phyloP scores from a whole-genome alignment of 2,113 vertebrate genomes.

The Loxodonta africana region DNA sequence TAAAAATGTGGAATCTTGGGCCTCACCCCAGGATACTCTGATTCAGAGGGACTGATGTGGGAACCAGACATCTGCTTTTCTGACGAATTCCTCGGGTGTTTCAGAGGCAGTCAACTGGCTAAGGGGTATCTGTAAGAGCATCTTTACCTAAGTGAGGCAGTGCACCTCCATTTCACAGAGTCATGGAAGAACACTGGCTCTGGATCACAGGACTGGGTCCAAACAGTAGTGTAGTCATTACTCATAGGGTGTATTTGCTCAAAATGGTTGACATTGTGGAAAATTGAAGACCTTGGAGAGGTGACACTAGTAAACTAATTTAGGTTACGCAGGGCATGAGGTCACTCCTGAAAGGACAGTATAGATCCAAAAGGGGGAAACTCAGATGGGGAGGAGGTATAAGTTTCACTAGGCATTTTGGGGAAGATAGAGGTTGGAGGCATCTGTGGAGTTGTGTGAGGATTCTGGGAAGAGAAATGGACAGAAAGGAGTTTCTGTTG shows the following conservation, averaged over 20 bases:
- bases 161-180: fast-evolving
- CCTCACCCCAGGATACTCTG: background rate
- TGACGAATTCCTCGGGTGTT: background rate
- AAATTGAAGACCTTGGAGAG: background rate
- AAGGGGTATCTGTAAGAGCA: background rate
- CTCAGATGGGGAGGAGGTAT: background rate
- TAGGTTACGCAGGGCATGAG: background rate
- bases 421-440: background rate
- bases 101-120: background rate
- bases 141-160: background rate
- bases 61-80: background rate
- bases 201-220: background rate
- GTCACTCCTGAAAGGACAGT: background rate
- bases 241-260: background rate
- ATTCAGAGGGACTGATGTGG: background rate
- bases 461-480: background rate
- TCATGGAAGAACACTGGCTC: background rate
- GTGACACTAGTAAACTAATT: background rate
- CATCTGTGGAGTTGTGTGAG: background rate
- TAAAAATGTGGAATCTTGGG: constrained; percentile 22
- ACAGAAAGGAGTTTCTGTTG: background rate
- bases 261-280: background rate
- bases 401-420: background rate
- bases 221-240: fast-evolving
- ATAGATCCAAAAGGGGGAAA: background rate